Evolutionary conservation across 2,888 invertebrate species (phyloP), one percentile per base, ranked within the genome.

Genomic region (Catocala nupta): DNA sequence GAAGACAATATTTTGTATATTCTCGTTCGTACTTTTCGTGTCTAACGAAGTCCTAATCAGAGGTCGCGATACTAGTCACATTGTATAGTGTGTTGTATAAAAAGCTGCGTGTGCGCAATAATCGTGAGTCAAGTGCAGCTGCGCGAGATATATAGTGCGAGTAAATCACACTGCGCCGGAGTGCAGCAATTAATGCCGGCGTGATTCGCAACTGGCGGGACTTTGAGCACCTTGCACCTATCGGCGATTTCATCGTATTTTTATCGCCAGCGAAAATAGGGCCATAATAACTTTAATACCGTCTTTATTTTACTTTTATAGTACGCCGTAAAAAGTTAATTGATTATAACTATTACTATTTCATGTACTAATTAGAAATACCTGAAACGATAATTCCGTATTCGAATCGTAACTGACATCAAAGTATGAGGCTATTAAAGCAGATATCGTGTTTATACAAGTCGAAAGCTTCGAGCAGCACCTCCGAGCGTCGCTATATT

Each of bases 71-170:
- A 53, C 51, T 54, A 63, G 65, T 65, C 68, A 64, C 55, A 59
- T 50, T 65, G 59, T 59, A 63, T 61, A 61, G 33, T 58, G 49
- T 65, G 65, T 60, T 55, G 57, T 65, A 62, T 68, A 75, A 75
- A 78, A 75, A 73, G 68, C 25, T 47, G 16, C 8, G 52, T 74
- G 56, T 81, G 70, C 72, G 77, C 81, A 82, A 80, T 83, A 83
- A 81, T 80, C 83, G 80, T 91, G 91, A 90, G 84, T 92, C 91
- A 92, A 87, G 84, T 83, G 91, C 93, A 93, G 88, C 91, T 92
- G 92, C 87, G 80, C 81, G 76, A 80, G 85, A 82, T 77, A 82
- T 82, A 83, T 81, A 81, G 77, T 76, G 75, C 81, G 80, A 88
- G 90, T 91, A 92, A 91, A 93, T 92, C 92, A 92, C 90, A 83